Evolutionary conservation across 1,140 invertebrate species (phyloP).

Genomic region (Planococcus citri): DNA sequence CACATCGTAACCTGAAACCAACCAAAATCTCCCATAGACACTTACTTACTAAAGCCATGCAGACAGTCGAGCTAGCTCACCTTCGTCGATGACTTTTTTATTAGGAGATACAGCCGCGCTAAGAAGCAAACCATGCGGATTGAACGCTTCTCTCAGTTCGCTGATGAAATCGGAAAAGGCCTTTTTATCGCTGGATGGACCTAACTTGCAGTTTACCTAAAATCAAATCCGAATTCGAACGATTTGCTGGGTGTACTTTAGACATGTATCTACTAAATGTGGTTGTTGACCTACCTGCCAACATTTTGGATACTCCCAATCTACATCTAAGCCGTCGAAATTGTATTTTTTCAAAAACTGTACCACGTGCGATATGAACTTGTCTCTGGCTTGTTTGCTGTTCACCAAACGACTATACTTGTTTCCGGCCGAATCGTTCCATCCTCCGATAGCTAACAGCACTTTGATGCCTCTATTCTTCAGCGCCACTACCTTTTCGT

Average conservation of each 20-base stretch:
- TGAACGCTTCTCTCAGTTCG: constrained; percentile 57
- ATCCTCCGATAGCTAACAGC: constrained; percentile 47
- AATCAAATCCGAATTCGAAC: neutral
- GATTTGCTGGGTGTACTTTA: no score
- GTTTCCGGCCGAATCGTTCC: constrained; percentile 48
- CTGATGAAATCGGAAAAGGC: constrained; percentile 54
- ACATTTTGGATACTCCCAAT: constrained; percentile 59
- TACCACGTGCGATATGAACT: constrained; percentile 41
- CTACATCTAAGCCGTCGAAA: constrained; percentile 48
- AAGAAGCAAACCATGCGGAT: constrained; percentile 52
- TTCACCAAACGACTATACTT: constrained; percentile 48
- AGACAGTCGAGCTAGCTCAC: constrained; percentile 9
- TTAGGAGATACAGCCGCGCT: constrained; percentile 74
- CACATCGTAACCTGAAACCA: constrained; percentile 54
- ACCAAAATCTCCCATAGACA: no score
- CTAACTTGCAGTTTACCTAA: constrained; percentile 61
- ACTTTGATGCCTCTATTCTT: constrained; percentile 45
- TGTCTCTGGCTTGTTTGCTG: constrained; percentile 35
- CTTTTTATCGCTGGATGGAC: constrained; percentile 59
- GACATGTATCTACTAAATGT: no score
- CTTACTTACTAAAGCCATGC: constrained; percentile 21
- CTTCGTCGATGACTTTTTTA: constrained; percentile 44
- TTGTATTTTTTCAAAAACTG: constrained; percentile 43
- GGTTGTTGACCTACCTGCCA: constrained; percentile 43
- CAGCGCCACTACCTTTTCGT: constrained; percentile 41